Conservation (phyloP, 1,140 invertebrate species). For the Solenopsis invicta region DNA sequence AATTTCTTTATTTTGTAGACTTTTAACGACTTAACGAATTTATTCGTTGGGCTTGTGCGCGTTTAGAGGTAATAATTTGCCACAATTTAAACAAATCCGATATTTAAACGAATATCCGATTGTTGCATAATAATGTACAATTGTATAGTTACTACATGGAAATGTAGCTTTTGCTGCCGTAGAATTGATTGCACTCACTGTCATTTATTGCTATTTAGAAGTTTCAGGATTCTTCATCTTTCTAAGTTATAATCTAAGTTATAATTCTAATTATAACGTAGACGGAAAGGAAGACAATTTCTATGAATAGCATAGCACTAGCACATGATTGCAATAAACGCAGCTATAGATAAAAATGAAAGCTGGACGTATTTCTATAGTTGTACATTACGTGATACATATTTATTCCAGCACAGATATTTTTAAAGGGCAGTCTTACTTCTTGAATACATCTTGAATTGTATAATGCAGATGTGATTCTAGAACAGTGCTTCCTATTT, state of each 20-base stretch:
- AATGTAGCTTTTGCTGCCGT: slow-evolving; percentile 1
- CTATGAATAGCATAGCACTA: not conserved
- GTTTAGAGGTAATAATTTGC: slow-evolving; percentile 24
- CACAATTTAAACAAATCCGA: no score
- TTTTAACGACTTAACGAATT: slow-evolving; percentile 22
- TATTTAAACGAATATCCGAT: slow-evolving; percentile 11
- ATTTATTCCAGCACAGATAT: slow-evolving; percentile 26
- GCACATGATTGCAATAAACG: not conserved
- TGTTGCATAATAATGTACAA: slow-evolving; percentile 41
- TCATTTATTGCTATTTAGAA: not conserved
- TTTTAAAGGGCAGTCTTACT: slow-evolving; percentile 15
- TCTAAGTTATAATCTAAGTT: slow-evolving; percentile 23
- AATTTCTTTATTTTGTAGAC: not conserved
- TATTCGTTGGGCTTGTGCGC: not conserved
- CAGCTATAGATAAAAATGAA: not conserved
- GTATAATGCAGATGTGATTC: slow-evolving; percentile 13
- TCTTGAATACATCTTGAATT: slow-evolving; percentile 21
- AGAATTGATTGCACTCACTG: not conserved
- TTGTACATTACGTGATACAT: slow-evolving; percentile 34
- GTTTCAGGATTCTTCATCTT: not conserved
- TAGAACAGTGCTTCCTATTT: slow-evolving; percentile 42
- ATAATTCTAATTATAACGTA: slow-evolving; percentile 4
- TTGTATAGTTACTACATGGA: slow-evolving; percentile 28
- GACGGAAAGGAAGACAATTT: not conserved
- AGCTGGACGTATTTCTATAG: slow-evolving; percentile 39